Evolutionary conservation across 1,140 invertebrate genomes (phyloP).

Genomic region (Atta texana): DNA sequence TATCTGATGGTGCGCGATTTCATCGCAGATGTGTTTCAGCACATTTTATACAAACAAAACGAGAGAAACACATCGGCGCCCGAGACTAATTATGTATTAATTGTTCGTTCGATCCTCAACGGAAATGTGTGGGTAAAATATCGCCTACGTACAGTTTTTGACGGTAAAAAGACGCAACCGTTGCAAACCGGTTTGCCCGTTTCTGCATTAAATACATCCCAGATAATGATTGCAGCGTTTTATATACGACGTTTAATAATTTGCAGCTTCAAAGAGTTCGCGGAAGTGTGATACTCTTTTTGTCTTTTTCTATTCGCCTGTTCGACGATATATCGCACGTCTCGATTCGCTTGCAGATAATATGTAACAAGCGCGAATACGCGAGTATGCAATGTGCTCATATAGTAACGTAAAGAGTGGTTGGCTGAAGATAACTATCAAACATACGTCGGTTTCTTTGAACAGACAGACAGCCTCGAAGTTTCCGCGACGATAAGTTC

Average conservation of each 20-base stretch:
- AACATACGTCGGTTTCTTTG: slow-evolving; percentile 44
- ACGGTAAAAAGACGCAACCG: not conserved
- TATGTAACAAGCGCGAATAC: slow-evolving; percentile 20
- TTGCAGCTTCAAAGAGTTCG: not conserved
- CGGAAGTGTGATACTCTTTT: slow-evolving; percentile 13
- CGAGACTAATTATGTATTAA: slow-evolving; percentile 38
- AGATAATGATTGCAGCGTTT: not conserved
- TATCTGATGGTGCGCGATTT: slow-evolving; percentile 28
- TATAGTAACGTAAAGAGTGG: slow-evolving; percentile 2
- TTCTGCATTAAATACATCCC: slow-evolving; percentile 25
- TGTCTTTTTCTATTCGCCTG: not conserved
- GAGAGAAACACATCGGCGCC: not conserved
- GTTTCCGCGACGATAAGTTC: slow-evolving; percentile 25
- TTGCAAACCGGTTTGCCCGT: slow-evolving; percentile 31
- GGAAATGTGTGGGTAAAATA: slow-evolving; percentile 12
- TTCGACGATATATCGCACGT: not conserved
- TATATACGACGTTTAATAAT: slow-evolving; percentile 20
- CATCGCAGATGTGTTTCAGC: not conserved
- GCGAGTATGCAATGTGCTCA: slow-evolving; percentile 13
- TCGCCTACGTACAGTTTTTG: not conserved
- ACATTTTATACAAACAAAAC: slow-evolving; percentile 17
- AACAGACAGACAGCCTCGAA: slow-evolving; percentile 14
- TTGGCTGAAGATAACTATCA: slow-evolving; percentile 36
- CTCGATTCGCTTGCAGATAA: slow-evolving; percentile 40
- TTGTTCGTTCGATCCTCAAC: slow-evolving; percentile 16